Evolutionary conservation across 92 coral and sea anemone genomes (phyloP).

Genomic region (Diadumene lineata): DNA sequence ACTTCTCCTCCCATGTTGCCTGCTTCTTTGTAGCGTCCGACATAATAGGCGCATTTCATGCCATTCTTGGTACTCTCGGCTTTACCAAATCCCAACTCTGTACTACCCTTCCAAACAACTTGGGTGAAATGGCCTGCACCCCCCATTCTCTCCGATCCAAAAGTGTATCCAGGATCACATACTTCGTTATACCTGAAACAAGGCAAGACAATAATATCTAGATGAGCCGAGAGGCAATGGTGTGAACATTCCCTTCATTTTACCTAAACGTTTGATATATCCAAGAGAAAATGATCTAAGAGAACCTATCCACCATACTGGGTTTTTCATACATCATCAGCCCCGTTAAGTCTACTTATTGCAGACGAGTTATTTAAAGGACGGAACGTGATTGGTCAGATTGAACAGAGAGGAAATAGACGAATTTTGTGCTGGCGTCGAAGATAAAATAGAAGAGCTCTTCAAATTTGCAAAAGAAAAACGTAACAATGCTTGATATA

Average conservation of each 20-base stretch:
- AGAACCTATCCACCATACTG: too few relatives aligned
- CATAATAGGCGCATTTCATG: constrained; percentile 65
- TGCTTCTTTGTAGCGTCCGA: constrained; percentile 75
- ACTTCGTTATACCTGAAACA: constrained; percentile 77
- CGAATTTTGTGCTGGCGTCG: too few relatives aligned
- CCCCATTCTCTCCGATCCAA: constrained; percentile 41
- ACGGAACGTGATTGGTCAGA: too few relatives aligned
- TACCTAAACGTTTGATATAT: neutral
- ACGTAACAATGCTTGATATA: too few relatives aligned
- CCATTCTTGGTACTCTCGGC: constrained; percentile 56
- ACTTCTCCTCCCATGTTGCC: constrained; percentile 54
- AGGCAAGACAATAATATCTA: neutral
- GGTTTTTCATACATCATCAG: too few relatives aligned
- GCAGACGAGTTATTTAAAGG: too few relatives aligned
- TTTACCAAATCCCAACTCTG: constrained; percentile 69
- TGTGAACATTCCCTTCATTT: neutral
- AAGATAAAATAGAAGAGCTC: too few relatives aligned
- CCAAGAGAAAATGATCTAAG: neutral
- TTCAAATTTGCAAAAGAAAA: too few relatives aligned
- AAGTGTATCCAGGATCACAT: constrained; percentile 71
- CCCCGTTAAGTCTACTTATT: too few relatives aligned
- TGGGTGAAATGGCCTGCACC: constrained; percentile 80
- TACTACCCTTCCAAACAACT: constrained; percentile 74
- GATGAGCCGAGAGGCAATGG: neutral
- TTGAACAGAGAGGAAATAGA: too few relatives aligned